Conservation (phyloP, 2,888 invertebrate species). For the Phalera bucephala region DNA sequence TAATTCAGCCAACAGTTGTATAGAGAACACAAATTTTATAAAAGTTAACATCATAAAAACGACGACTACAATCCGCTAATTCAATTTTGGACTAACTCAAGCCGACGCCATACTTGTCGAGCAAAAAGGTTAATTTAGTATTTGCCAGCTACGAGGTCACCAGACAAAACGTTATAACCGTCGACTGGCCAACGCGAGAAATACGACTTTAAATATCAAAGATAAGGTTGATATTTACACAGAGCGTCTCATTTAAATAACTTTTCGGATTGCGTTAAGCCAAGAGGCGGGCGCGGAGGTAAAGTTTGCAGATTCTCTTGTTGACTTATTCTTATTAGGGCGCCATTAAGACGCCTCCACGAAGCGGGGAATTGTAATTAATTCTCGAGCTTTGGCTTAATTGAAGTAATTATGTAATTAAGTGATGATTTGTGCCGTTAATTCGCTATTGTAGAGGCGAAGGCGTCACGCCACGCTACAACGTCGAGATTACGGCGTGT, state of each 20-base stretch:
- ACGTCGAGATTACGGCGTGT: not conserved
- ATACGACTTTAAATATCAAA: slow-evolving; percentile 20
- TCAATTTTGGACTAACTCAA: slow-evolving; percentile 42
- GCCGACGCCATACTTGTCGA: slow-evolving; percentile 41
- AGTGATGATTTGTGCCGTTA: slow-evolving; percentile 38
- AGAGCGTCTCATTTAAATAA: slow-evolving; percentile 14
- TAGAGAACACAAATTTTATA: no score
- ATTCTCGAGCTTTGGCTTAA: slow-evolving; percentile 37
- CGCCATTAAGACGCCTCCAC: slow-evolving; percentile 25
- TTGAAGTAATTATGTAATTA: slow-evolving; percentile 50
- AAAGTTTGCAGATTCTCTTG: slow-evolving; percentile 47
- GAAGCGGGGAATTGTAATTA: slow-evolving; percentile 39
- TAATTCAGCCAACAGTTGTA: no score
- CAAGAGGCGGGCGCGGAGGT: slow-evolving; percentile 19
- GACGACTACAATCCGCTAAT: no score
- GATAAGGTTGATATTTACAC: slow-evolving; percentile 19
- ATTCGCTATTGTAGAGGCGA: slow-evolving; percentile 9
- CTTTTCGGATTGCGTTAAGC: slow-evolving; percentile 21
- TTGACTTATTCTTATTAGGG: slow-evolving; percentile 48
- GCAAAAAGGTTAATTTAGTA: slow-evolving; percentile 59
- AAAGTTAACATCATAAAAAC: no score
- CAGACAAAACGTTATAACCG: slow-evolving; percentile 33
- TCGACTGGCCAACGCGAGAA: slow-evolving; percentile 6
- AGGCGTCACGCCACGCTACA: not conserved
- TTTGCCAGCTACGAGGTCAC: slow-evolving; percentile 45